Evolutionary conservation across 2,888 invertebrate species (phyloP).

Genomic region (Melikaiella ostensackeni): DNA sequence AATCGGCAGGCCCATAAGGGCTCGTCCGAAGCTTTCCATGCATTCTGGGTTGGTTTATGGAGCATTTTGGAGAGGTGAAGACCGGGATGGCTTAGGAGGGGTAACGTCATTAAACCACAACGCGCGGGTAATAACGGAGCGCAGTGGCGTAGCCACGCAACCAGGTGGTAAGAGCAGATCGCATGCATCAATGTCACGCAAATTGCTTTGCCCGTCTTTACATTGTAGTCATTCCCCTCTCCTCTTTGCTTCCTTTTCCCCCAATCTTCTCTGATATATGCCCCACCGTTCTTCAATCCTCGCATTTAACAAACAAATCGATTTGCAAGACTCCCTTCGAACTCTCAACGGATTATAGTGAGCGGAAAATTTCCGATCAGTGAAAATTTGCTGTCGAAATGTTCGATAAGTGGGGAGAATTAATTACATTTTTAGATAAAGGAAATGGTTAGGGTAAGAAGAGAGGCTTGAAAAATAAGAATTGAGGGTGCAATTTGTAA

Average conservation of each 20-base stretch:
- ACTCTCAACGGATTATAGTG: neutral
- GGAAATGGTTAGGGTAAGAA: neutral
- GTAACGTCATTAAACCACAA: slow-evolving; percentile 62
- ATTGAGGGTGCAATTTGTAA: neutral
- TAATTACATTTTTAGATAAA: neutral
- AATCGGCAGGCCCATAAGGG: slow-evolving; percentile 40
- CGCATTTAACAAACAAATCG: slow-evolving; percentile 21
- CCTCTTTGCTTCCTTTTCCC: neutral
- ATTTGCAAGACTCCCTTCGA: slow-evolving; percentile 1
- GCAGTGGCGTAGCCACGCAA: slow-evolving; percentile 53
- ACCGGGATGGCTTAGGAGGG: slow-evolving; percentile 6
- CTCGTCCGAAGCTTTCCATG: slow-evolving; percentile 7
- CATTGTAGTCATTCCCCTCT: slow-evolving; percentile 31
- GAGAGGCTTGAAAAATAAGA: neutral
- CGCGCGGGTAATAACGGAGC: slow-evolving; percentile 59
- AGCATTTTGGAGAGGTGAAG: neutral
- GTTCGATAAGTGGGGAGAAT: neutral
- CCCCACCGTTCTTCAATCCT: slow-evolving; percentile 4
- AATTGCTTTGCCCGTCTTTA: slow-evolving; percentile 55
- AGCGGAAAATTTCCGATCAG: neutral
- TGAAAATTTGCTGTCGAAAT: neutral
- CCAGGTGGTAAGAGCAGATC: slow-evolving; percentile 59
- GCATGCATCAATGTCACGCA: slow-evolving; percentile 60
- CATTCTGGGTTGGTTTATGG: slow-evolving; percentile 8
- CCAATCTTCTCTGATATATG: slow-evolving; percentile 30